Evolutionary conservation across 1,140 invertebrate genomes (phyloP).

Genomic region (Catajapyx aquilonaris): DNA sequence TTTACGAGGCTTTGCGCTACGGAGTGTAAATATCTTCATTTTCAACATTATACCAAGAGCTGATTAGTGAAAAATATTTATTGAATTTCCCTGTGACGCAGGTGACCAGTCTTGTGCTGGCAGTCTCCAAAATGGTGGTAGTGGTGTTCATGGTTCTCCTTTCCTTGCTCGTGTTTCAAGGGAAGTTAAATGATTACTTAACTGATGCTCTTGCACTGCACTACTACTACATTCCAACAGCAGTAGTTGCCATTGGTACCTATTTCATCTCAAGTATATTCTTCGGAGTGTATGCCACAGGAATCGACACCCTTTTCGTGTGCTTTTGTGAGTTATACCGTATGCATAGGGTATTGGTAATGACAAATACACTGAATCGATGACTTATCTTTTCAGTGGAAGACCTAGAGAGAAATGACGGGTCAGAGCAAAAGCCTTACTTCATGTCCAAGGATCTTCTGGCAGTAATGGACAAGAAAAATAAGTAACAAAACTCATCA

Average conservation of each 20-base stretch:
- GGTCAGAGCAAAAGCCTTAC: constrained; percentile 35
- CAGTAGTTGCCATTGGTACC: no score
- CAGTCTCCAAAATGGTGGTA: no score
- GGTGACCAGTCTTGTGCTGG: constrained; percentile 28
- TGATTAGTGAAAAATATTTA: no score
- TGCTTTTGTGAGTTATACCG: constrained; percentile 33
- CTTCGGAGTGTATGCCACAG: constrained; percentile 42
- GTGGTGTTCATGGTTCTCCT: no score
- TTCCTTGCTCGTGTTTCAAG: no score
- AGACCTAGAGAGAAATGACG: constrained; percentile 41
- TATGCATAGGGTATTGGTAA: constrained; percentile 16
- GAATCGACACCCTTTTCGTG: constrained; percentile 41
- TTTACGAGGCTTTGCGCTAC: constrained; percentile 32
- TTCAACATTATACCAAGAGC: no score
- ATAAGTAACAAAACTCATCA: no score
- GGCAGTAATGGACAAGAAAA: no score
- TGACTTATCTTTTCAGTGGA: constrained; percentile 27
- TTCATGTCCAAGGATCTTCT: constrained; percentile 43
- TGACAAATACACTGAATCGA: constrained; percentile 2
- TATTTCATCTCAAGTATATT: constrained; percentile 35
- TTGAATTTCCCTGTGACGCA: constrained; percentile 20
- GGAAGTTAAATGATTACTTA: no score
- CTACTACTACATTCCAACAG: no score
- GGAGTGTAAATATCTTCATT: no score
- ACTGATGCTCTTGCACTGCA: no score